These are phyloP conservation scores for Drosophila atripex DNA, from an alignment of 2,888 invertebrate genomes.

Conservation along the genomic window DNA sequence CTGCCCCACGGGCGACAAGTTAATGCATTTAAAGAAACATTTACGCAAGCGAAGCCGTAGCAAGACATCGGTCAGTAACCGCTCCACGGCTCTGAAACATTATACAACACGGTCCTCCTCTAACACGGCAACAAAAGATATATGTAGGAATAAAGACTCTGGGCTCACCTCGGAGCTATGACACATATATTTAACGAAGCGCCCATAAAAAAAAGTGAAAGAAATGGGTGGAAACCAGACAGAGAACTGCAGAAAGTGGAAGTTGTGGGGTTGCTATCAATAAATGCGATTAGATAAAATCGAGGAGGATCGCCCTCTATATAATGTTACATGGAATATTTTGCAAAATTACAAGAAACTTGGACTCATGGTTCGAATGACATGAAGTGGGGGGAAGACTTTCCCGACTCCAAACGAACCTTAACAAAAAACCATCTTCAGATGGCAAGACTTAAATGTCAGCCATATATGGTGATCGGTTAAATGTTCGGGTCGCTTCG, in stretches of 20 bases:
- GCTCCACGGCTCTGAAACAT: constrained; percentile 62
- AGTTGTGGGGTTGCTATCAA: constrained; percentile 60
- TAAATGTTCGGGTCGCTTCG: constrained; percentile 5
- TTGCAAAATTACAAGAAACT: not conserved
- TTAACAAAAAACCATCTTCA: constrained; percentile 11
- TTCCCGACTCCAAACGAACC: constrained; percentile 9
- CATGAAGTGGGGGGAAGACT: not conserved
- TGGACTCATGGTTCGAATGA: not conserved
- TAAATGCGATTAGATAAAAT: constrained; percentile 71
- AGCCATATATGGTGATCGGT: constrained; percentile 33
- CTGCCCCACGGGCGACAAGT: constrained; percentile 42
- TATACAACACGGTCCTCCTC: constrained; percentile 65
- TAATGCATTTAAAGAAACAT: constrained; percentile 44
- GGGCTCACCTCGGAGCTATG: constrained; percentile 52
- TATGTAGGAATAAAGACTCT: not conserved
- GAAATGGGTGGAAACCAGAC: constrained; percentile 19
- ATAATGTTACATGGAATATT: not conserved
- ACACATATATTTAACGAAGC: constrained; percentile 62
- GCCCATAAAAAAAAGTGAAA: constrained; percentile 45
- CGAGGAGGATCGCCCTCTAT: not conserved
- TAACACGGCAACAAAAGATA: constrained; percentile 1
- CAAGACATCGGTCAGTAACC: constrained; percentile 70
- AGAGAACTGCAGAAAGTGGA: not conserved
- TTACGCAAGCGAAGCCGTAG: constrained; percentile 62
- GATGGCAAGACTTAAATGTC: constrained; percentile 22